Percentiles rank a stretch among this genome's conserved stretches.
phyloP scores from a whole-genome alignment of 2,113 vertebrate species.

The Meriones unguiculatus region DNA sequence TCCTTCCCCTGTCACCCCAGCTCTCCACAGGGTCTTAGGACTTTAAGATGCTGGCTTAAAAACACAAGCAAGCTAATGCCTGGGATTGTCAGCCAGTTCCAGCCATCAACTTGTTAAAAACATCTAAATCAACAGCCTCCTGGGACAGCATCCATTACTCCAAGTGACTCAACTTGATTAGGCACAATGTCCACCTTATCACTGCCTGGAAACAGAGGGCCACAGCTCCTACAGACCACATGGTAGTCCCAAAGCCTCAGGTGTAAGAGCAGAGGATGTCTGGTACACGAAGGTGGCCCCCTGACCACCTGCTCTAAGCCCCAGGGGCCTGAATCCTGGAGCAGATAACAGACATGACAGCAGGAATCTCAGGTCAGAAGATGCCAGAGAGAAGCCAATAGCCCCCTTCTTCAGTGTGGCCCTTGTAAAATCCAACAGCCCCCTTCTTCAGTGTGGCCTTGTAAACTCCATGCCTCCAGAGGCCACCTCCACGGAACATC shows the following conservation, averaged over 20 bases:
- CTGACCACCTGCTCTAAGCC: neutral
- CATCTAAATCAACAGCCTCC: neutral
- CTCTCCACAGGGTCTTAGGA: neutral
- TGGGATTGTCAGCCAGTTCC: neutral
- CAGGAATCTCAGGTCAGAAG: neutral
- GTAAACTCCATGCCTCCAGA: neutral
- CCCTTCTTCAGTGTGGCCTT: neutral
- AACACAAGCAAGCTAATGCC: neutral
- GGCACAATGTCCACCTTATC: accelerated
- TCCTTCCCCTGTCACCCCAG: neutral
- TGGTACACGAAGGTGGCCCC: neutral
- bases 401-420: neutral
- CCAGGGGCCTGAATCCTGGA: too few relatives aligned
- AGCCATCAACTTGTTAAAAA: neutral
- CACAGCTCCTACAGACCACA: neutral
- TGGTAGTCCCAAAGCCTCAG: neutral
- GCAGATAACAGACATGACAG: neutral
- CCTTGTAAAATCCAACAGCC: neutral
- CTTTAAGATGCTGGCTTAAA: neutral
- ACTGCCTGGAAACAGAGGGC: too few relatives aligned
- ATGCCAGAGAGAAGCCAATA: neutral
- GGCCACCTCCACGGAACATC: accelerated
- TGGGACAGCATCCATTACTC: neutral
- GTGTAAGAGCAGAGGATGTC: neutral
- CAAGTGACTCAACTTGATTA: too few relatives aligned